A percentile compares a stretch with the other conserved stretches of the same genome.
phyloP scores from a whole-genome alignment of 2,797 vertebrate species.

The Falco biarmicus region DNA sequence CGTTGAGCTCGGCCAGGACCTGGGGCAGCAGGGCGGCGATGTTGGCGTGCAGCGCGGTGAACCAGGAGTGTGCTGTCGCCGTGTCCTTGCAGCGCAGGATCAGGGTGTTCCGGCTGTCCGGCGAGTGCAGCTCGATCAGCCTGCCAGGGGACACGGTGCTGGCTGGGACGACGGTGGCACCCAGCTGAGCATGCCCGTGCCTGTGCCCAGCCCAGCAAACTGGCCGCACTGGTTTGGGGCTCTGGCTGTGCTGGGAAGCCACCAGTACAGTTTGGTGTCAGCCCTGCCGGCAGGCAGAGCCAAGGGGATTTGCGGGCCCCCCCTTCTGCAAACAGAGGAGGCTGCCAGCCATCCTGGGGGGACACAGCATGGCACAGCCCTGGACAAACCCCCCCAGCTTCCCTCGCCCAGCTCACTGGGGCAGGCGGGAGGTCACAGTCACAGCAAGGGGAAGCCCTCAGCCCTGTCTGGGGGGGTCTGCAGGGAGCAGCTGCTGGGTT shows the following conservation, averaged over 20 bases:
- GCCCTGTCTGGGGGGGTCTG: neutral
- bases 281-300: neutral
- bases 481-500: neutral
- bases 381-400: neutral
- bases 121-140: conserved; percentile 94
- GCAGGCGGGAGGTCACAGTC: neutral
- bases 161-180: neutral
- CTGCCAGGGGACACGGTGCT: conserved; percentile 70
- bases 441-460: neutral
- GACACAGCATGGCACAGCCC: neutral
- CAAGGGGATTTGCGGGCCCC: neutral
- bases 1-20: conserved; percentile 89
- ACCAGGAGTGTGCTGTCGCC: conserved; percentile 91
- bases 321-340: neutral
- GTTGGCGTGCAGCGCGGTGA: conserved; percentile 93
- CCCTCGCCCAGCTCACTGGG: neutral
- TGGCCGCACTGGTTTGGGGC: neutral
- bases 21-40: conserved; percentile 92
- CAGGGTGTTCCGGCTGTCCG: conserved; percentile 92
- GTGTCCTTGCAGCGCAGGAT: conserved; percentile 94
- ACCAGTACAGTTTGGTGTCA: neutral
- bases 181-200: fast-evolving
- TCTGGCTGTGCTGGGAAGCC: fast-evolving
- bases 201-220: neutral
- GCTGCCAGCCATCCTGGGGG: neutral